Percentiles rank a stretch among this genome's conserved stretches.
phyloP scores from a whole-genome alignment of 2,797 vertebrate genomes.

The Enteromius treurensis region DNA sequence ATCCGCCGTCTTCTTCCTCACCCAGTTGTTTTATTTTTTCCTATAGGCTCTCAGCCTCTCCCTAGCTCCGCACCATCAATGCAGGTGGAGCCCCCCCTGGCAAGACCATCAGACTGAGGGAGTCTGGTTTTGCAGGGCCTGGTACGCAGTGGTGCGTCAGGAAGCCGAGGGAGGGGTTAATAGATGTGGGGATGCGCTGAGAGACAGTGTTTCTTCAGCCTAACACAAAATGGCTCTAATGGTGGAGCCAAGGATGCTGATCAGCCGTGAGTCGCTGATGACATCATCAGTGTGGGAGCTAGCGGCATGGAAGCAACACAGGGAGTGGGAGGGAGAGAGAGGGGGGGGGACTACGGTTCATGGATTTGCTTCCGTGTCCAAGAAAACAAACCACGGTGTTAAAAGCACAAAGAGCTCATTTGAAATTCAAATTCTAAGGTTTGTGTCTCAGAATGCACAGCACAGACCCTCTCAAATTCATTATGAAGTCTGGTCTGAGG shows the following conservation, averaged over 20 bases:
- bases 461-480: constrained; percentile 23
- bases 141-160: constrained; percentile 59
- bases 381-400: background rate
- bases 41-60: constrained; percentile 43
- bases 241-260: constrained; percentile 71
- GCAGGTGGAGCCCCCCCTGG: constrained; percentile 72
- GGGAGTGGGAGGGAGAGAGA: background rate
- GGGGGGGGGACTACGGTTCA: constrained; percentile 8
- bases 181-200: constrained; percentile 16
- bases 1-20: constrained; percentile 50
- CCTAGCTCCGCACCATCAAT: constrained; percentile 70
- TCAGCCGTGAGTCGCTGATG: constrained; percentile 72
- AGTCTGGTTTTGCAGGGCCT: constrained; percentile 55
- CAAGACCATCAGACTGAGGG: constrained; percentile 41
- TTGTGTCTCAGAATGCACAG: constrained; percentile 23
- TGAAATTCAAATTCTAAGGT: constrained; percentile 8
- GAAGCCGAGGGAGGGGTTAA: constrained; percentile 40
- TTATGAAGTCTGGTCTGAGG: constrained; percentile 20
- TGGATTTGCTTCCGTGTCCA: constrained; percentile 20
- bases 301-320: constrained; percentile 62
- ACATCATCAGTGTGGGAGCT: constrained; percentile 69
- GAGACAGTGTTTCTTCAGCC: constrained; percentile 50
- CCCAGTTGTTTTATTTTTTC: constrained; percentile 45
- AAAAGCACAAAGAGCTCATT: constrained; percentile 17
- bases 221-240: constrained; percentile 74